Evolutionary conservation across 2,113 vertebrate species (phyloP).

Genomic region (Mungos mungo): DNA sequence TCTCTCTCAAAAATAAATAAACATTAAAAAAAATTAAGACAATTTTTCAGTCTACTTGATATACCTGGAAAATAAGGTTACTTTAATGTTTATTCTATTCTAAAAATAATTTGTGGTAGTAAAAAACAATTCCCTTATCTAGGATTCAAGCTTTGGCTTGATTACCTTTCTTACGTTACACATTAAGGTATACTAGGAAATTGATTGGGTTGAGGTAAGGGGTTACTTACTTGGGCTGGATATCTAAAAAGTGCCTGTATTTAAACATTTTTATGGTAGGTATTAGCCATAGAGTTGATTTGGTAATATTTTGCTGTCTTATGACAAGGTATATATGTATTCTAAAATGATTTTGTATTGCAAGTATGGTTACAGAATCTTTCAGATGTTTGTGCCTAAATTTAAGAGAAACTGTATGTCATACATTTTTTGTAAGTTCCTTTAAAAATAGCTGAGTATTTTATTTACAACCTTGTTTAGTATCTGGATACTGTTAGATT

Average conservation of each 20-base stretch:
- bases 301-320: background rate
- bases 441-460: background rate
- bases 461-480: background rate
- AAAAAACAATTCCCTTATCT: background rate
- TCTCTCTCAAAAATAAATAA: too few species aligned
- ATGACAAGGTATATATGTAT: background rate
- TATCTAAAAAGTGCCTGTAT: background rate
- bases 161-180: background rate
- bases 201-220: background rate
- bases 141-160: background rate
- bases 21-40: background rate
- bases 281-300: background rate
- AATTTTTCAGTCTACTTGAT: background rate
- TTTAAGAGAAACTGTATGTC: background rate
- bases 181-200: background rate
- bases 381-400: background rate
- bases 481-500: background rate
- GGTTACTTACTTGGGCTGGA: background rate
- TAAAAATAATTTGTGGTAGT: background rate
- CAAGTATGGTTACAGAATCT: background rate
- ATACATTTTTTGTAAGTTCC: background rate
- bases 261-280: background rate
- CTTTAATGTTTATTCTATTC: background rate
- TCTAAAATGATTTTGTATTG: background rate
- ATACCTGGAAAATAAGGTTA: background rate